These are phyloP conservation scores for Halcyon badia DNA, from an alignment of 2,797 vertebrate genomes.

Conservation along the genomic window DNA sequence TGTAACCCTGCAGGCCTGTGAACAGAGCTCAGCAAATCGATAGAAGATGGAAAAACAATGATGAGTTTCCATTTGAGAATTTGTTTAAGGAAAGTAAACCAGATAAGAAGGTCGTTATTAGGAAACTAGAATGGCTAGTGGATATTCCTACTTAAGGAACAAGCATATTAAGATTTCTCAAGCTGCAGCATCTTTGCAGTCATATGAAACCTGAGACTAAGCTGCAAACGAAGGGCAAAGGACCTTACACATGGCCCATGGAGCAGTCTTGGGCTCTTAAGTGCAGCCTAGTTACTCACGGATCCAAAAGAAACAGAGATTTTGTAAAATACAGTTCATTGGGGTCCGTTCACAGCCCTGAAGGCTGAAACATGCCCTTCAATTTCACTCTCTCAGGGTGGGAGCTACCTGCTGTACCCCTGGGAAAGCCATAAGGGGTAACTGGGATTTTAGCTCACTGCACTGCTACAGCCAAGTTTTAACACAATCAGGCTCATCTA, in stretches of 20 bases:
- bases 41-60: neutral
- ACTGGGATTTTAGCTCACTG: neutral
- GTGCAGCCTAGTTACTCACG: neutral
- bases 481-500: neutral
- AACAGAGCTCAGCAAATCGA: neutral
- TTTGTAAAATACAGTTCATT: neutral
- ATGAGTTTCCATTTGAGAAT: neutral
- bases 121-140: neutral
- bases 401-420: neutral
- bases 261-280: neutral
- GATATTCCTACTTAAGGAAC: neutral
- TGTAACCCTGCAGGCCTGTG: conserved; percentile 7
- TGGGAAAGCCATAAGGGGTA: neutral
- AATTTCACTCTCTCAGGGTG: neutral
- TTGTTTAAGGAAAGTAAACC: neutral
- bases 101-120: neutral
- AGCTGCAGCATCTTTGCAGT: neutral
- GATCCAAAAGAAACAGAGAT: neutral
- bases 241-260: neutral
- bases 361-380: neutral
- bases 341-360: neutral
- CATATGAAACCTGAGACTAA: neutral
- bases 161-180: neutral
- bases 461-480: neutral
- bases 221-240: neutral